phyloP scores from a whole-genome alignment of 1,140 invertebrate genomes.

The Calosoma granatense region DNA sequence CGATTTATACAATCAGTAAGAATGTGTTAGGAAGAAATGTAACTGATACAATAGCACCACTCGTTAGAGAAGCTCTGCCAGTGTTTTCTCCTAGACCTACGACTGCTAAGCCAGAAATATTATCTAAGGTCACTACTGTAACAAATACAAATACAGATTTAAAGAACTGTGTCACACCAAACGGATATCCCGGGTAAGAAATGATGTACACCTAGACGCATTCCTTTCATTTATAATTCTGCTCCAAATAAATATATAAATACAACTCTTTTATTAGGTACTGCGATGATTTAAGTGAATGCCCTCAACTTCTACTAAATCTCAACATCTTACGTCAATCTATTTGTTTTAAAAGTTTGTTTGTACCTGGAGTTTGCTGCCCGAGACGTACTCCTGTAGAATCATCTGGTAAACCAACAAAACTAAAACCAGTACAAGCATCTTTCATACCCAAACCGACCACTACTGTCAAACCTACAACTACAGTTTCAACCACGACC shows the following conservation, averaged over 20 bases:
- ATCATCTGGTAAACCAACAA: constrained; percentile 35
- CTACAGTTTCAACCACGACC: constrained; percentile 35
- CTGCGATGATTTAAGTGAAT: constrained; percentile 80
- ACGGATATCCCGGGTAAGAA: constrained; percentile 58
- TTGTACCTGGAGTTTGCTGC: constrained; percentile 86
- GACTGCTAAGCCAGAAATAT: constrained; percentile 14
- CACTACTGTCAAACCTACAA: constrained; percentile 14
- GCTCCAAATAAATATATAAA: too few species aligned
- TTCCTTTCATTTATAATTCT: too few species aligned
- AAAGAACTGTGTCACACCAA: constrained; percentile 65
- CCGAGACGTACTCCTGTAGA: constrained; percentile 40
- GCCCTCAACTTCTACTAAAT: constrained; percentile 77
- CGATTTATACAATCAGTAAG: constrained; percentile 69
- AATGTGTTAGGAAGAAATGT: constrained; percentile 71
- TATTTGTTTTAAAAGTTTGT: constrained; percentile 83
- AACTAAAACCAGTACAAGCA: constrained; percentile 2
- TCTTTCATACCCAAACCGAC: constrained; percentile 2
- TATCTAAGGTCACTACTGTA: neutral
- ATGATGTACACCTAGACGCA: too few species aligned
- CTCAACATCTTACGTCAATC: constrained; percentile 72
- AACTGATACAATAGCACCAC: constrained; percentile 64
- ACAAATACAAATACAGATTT: constrained; percentile 23
- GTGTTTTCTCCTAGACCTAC: constrained; percentile 31
- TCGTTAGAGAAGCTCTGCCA: constrained; percentile 55
- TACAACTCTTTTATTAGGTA: constrained; percentile 27